phyloP scores from a whole-genome alignment of 2,113 vertebrate species.

The Chloroceryle aenea region DNA sequence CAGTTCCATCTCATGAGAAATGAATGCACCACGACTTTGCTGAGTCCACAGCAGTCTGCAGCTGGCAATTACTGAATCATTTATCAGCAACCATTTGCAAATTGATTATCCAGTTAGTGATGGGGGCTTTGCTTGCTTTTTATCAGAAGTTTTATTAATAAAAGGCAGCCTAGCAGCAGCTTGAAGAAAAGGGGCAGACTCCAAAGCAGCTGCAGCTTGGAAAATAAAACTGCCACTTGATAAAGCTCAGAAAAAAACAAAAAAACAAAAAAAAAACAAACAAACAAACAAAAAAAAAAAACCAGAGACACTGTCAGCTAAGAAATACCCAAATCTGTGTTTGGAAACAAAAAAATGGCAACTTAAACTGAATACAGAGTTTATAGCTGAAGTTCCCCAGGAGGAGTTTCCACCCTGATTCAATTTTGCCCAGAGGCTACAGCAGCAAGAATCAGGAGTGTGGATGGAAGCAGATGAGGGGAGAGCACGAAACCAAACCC shows the following conservation, averaged over 20 bases:
- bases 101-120: background rate
- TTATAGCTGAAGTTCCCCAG: background rate
- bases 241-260: background rate
- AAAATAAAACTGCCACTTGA: background rate
- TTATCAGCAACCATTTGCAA: background rate
- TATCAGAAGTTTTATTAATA: background rate
- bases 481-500: background rate
- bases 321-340: background rate
- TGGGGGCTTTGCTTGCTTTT: background rate
- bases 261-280: no score
- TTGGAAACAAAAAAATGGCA: background rate
- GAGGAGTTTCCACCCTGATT: background rate
- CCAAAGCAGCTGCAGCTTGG: background rate
- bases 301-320: background rate
- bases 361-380: background rate
- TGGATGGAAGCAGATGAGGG: background rate
- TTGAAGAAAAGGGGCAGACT: background rate
- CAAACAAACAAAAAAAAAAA: no score
- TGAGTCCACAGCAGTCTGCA: background rate
- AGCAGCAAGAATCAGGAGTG: background rate
- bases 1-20: background rate
- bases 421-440: background rate
- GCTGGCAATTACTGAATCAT: background rate
- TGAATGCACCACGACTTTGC: background rate
- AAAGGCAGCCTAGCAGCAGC: background rate